Percentiles rank a stretch among this genome's conserved stretches.
Conservation (phyloP, 2,888 invertebrate genomes). For the Dorcus parallelipipedus region DNA sequence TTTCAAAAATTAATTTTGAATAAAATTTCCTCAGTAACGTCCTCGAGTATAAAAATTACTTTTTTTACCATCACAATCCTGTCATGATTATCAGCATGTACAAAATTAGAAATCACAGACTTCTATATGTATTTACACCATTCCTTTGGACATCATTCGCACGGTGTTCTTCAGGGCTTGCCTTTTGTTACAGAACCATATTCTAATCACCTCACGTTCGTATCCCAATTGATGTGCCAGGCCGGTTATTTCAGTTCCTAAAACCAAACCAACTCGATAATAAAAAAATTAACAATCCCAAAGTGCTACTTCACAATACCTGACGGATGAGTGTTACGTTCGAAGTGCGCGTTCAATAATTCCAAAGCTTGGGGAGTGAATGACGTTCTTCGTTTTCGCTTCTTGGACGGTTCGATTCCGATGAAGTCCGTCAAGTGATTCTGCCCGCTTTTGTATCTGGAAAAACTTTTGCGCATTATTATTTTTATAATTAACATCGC, state of each 20-base stretch:
- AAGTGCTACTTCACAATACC: slow-evolving; percentile 56
- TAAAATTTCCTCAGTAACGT: not conserved
- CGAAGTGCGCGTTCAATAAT: slow-evolving; percentile 91
- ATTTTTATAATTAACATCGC: slow-evolving; percentile 13
- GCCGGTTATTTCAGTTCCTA: slow-evolving; percentile 95
- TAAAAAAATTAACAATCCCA: not conserved
- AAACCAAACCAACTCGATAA: slow-evolving; percentile 37
- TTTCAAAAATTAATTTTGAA: too few species aligned
- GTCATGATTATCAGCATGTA: not conserved
- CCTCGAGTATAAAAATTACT: not conserved
- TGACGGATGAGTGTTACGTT: slow-evolving; percentile 96
- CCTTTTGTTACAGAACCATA: slow-evolving; percentile 99
- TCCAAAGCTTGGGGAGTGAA: slow-evolving; percentile 97
- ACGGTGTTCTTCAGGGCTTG: slow-evolving; percentile 98
- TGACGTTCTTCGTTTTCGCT: slow-evolving; percentile 92
- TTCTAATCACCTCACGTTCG: slow-evolving; percentile 95
- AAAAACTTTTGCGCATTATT: slow-evolving; percentile 43
- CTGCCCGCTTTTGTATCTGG: slow-evolving; percentile 86
- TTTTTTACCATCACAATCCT: not conserved
- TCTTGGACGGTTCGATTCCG: slow-evolving; percentile 95
- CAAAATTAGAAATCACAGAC: slow-evolving; percentile 12
- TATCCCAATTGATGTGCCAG: slow-evolving; percentile 94
- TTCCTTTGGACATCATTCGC: slow-evolving; percentile 87
- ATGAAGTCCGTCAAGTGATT: slow-evolving; percentile 94
- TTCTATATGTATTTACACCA: slow-evolving; percentile 55